Evolutionary conservation across 2,888 invertebrate genomes (phyloP).

Genomic region (Chrysolina americana): DNA sequence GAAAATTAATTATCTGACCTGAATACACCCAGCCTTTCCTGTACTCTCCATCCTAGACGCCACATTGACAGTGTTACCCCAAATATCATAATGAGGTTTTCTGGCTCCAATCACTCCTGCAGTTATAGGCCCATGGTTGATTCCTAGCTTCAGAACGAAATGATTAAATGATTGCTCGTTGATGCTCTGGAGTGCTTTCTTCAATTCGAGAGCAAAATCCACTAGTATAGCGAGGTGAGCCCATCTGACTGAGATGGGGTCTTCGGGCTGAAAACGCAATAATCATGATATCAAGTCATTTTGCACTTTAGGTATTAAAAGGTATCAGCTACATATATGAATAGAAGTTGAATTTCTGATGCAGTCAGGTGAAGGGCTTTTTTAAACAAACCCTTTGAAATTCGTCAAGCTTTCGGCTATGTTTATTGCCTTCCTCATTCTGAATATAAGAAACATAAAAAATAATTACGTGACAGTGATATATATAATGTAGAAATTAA

Average conservation of each 20-base stretch:
- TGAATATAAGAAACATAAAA: no score
- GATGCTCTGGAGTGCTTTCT: slow-evolving; percentile 90
- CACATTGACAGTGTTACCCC: slow-evolving; percentile 98
- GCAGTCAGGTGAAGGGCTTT: no score
- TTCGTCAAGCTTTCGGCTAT: no score
- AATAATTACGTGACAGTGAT: no score
- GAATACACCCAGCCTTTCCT: slow-evolving; percentile 94
- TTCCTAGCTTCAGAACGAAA: slow-evolving; percentile 93
- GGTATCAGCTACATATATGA: no score
- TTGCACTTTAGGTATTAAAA: no score
- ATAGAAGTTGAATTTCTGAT: no score
- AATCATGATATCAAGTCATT: no score
- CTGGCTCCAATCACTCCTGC: slow-evolving; percentile 96
- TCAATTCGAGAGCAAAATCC: slow-evolving; percentile 91
- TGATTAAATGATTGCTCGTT: slow-evolving; percentile 97
- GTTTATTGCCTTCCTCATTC: no score
- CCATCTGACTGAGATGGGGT: slow-evolving; percentile 84
- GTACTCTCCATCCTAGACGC: slow-evolving; percentile 98
- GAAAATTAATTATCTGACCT: slow-evolving; percentile 73
- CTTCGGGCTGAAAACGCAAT: slow-evolving; percentile 74
- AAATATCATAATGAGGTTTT: slow-evolving; percentile 97
- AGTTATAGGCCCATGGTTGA: slow-evolving; percentile 96
- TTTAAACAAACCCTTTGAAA: no score
- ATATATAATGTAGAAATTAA: no score
- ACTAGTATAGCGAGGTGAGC: slow-evolving; percentile 87